phyloP scores from a whole-genome alignment of 2,888 invertebrate species.

The Microchrysa polita region DNA sequence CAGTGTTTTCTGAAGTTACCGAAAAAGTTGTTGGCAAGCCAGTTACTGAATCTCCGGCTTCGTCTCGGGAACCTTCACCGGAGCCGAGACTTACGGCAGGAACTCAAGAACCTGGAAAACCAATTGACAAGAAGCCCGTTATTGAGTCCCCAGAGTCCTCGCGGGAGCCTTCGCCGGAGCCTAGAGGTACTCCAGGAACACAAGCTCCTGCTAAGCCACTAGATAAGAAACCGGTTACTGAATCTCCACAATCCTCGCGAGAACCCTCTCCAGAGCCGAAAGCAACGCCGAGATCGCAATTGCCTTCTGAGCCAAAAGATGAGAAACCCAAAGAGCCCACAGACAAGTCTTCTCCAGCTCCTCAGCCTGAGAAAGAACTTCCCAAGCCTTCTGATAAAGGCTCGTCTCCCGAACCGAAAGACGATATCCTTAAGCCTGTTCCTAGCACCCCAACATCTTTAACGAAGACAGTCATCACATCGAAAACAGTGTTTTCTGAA shows the following conservation, averaged over 20 bases:
- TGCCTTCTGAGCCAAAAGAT: neutral
- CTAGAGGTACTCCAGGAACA: no score
- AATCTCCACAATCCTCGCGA: neutral
- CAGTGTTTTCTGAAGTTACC: neutral
- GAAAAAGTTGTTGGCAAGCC: slow-evolving; percentile 5
- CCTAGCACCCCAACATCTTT: neutral
- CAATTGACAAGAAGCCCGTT: no score
- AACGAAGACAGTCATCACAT: neutral
- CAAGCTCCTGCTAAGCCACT: neutral
- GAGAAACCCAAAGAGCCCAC: neutral
- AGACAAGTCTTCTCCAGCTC: neutral
- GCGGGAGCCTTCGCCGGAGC: neutral
- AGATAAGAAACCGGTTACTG: neutral
- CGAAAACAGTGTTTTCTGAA: neutral
- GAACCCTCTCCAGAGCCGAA: neutral
- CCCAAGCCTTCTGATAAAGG: neutral
- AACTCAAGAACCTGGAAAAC: no score
- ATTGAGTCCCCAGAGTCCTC: slow-evolving; percentile 1
- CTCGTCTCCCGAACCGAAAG: slow-evolving; percentile 5
- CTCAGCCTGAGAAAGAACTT: neutral
- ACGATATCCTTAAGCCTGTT: neutral
- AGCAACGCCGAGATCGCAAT: neutral
- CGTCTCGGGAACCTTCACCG: no score
- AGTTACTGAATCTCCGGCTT: no score
- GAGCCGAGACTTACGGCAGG: no score